phyloP scores from a whole-genome alignment of 2,797 vertebrate species.

The Emydoidea blandingii region DNA sequence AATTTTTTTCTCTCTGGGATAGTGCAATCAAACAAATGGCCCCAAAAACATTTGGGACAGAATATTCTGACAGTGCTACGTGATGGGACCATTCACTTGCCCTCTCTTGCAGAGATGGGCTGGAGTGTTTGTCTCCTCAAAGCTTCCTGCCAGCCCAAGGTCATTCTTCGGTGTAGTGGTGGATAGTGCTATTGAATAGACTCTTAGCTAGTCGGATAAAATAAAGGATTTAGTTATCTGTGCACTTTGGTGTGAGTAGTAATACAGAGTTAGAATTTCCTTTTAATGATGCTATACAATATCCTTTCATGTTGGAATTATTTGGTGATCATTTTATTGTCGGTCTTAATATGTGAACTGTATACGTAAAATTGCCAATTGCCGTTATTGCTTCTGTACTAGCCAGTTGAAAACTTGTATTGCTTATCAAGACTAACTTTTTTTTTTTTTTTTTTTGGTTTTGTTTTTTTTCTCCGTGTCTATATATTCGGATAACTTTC shows the following conservation, averaged over 20 bases:
- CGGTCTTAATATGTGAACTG: background rate
- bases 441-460: background rate
- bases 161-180: rapidly evolving
- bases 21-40: too few relatives aligned
- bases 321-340: background rate
- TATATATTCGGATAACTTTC: rapidly evolving
- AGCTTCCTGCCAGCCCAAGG: background rate
- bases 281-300: background rate
- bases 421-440: background rate
- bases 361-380: background rate
- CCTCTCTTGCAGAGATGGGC: background rate
- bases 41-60: background rate
- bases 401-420: background rate
- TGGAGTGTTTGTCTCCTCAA: background rate
- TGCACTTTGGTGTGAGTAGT: rapidly evolving
- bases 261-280: background rate
- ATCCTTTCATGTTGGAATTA: background rate
- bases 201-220: background rate
- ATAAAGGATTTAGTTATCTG: too few relatives aligned
- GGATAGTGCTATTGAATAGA: background rate
- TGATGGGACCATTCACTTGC: background rate
- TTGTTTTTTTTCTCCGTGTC: background rate
- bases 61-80: background rate
- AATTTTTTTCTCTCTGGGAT: background rate
- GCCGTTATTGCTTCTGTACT: rapidly evolving